phyloP scores from a whole-genome alignment of 2,888 invertebrate species.

The Volucella bombylans region DNA sequence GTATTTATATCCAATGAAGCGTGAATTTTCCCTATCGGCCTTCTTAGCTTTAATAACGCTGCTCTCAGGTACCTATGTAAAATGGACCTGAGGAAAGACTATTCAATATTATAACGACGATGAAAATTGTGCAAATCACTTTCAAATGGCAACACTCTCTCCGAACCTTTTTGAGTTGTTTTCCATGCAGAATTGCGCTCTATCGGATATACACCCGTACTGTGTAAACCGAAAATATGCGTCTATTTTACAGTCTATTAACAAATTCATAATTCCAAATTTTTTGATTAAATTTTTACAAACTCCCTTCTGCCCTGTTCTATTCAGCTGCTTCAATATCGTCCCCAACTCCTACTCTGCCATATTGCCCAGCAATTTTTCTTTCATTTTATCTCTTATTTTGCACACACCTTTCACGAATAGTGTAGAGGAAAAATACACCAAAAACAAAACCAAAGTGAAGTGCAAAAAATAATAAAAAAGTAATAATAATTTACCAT shows the following conservation, averaged over 20 bases:
- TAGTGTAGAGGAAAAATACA: slow-evolving; percentile 7
- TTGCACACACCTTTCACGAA: slow-evolving; percentile 36
- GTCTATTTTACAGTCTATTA: too few species aligned
- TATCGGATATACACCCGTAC: background rate
- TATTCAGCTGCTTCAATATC: slow-evolving; percentile 18
- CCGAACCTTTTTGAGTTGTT: slow-evolving; percentile 6
- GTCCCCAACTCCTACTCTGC: background rate
- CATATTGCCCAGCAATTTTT: background rate
- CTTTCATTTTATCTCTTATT: background rate
- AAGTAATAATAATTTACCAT: background rate
- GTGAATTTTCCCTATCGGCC: too few species aligned
- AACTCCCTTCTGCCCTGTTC: slow-evolving; percentile 4
- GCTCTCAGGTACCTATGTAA: too few species aligned
- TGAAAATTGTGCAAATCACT: background rate
- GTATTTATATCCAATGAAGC: too few species aligned
- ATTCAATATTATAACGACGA: too few species aligned
- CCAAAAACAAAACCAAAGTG: background rate
- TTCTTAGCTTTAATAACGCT: too few species aligned
- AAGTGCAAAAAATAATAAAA: background rate
- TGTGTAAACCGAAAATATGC: background rate
- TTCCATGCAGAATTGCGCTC: slow-evolving; percentile 9
- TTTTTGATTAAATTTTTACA: background rate
- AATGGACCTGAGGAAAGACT: too few species aligned
- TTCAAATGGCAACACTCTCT: slow-evolving; percentile 25
- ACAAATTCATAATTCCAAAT: too few species aligned